These are phyloP conservation scores for Alcedo atthis DNA, from an alignment of 2,797 vertebrate species.

Conservation along the genomic window DNA sequence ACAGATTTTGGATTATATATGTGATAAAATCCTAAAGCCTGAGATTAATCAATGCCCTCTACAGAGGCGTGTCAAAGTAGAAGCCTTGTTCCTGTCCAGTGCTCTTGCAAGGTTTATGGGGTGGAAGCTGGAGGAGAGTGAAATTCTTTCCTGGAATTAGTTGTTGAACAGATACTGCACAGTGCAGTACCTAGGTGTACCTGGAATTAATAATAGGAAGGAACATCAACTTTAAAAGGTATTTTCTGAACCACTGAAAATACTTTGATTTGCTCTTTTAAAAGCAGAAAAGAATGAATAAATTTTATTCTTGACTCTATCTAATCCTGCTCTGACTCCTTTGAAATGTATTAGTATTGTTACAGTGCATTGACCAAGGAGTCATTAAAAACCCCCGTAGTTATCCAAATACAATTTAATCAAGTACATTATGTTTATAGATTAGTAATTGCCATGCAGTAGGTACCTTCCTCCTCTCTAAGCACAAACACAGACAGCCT, in stretches of 20 bases:
- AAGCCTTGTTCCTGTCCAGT: background rate
- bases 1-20: background rate
- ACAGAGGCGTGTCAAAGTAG: background rate
- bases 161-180: background rate
- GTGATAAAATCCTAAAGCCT: background rate
- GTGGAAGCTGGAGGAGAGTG: background rate
- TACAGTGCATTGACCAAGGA: background rate
- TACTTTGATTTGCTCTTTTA: background rate
- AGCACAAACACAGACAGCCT: background rate
- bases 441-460: background rate
- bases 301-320: background rate
- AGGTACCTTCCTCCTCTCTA: background rate
- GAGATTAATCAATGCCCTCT: conserved; percentile 17
- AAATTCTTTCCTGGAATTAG: background rate
- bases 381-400: background rate
- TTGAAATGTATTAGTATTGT: background rate
- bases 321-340: background rate
- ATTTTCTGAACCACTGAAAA: background rate
- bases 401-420: background rate
- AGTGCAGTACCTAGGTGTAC: background rate
- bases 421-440: background rate
- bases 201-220: background rate
- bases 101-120: background rate
- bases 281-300: background rate
- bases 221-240: background rate